Evolutionary conservation across 2,888 invertebrate species (phyloP).

Genomic region (Lacanobia oleracea): DNA sequence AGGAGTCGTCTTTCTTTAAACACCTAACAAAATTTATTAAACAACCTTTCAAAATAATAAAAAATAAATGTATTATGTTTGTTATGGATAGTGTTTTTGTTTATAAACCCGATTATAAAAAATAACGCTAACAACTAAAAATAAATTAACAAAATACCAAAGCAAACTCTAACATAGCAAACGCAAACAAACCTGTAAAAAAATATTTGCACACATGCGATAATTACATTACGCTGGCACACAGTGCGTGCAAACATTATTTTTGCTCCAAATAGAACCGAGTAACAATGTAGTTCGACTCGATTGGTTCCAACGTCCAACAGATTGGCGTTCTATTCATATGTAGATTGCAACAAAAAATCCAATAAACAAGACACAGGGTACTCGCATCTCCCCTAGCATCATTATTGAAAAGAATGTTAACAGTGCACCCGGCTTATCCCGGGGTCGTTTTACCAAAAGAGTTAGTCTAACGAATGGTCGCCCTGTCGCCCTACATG

Average conservation of each 20-base stretch:
- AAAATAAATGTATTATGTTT: background rate
- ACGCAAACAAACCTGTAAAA: slow-evolving; percentile 39
- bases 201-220: slow-evolving; percentile 63
- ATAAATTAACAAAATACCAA: slow-evolving; percentile 41
- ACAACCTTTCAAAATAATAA: background rate
- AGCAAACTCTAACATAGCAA: slow-evolving; percentile 27
- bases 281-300: slow-evolving; percentile 75
- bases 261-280: slow-evolving; percentile 68
- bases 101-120: slow-evolving; percentile 3
- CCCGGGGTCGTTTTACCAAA: slow-evolving; percentile 89
- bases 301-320: slow-evolving; percentile 80
- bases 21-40: background rate
- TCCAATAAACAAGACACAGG: slow-evolving; percentile 89
- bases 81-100: background rate
- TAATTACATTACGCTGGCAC: slow-evolving; percentile 64
- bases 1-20: slow-evolving; percentile 69
- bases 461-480: slow-evolving; percentile 90
- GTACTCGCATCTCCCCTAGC: slow-evolving; percentile 84
- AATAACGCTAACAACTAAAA: slow-evolving; percentile 15
- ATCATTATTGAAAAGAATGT: slow-evolving; percentile 90
- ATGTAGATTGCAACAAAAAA: slow-evolving; percentile 90
- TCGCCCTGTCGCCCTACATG: slow-evolving; percentile 84
- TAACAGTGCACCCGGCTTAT: slow-evolving; percentile 88
- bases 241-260: slow-evolving; percentile 60
- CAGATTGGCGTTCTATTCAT: slow-evolving; percentile 89